Base-by-base conservation (phyloP, 2,797 vertebrate species). In the Silurus aristotelis region DNA sequence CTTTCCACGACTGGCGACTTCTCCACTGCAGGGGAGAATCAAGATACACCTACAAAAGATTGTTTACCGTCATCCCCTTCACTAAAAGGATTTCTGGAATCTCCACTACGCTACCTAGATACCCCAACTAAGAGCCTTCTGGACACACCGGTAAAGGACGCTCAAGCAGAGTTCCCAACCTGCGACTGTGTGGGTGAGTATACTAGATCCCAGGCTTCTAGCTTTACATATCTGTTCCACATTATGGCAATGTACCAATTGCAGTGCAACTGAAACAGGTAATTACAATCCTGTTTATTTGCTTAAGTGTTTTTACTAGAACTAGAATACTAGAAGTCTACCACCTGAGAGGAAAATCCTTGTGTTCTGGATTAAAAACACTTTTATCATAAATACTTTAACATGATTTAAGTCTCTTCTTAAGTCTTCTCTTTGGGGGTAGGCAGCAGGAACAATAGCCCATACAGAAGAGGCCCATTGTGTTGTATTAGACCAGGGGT, bases 151-250 rank as follows among this genome's bases (percentile, higher is more conserved):
- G 95, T 96, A 86, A 99, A 99, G 93, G 94, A 96, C 87, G 94
- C 95, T 0, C 97, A 98, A 86, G 92, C 95, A 0, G 98, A 99
- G 38, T 99, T 98, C 88, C 98, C 98, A 31, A 93, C 90, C 86
- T 99, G 98, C 22, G 96, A 96, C 86, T 99, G 98, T 0, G 97
- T 99, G 0, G 98, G 98, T 99, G 93, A 98, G 98, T 91, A 60
- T 73, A 5, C 8, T 55, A 67, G 13, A 46, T n/a, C 27, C 43
- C 1, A n/a, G 38, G 38, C 61, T 70, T 73, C 38, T 66, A 52
- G 19, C 27, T 38, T 22, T 63, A 43, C 6, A 64, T 13, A 4
- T 3, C 55, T 2, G 8, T 75, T 75, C 1, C n/a, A 60, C 17
- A 20, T 17, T 15, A 80, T 12, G 22, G 38, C 46, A 48, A 13